Conservation (phyloP, 2,888 invertebrate species). For the Panzeria rudis region DNA sequence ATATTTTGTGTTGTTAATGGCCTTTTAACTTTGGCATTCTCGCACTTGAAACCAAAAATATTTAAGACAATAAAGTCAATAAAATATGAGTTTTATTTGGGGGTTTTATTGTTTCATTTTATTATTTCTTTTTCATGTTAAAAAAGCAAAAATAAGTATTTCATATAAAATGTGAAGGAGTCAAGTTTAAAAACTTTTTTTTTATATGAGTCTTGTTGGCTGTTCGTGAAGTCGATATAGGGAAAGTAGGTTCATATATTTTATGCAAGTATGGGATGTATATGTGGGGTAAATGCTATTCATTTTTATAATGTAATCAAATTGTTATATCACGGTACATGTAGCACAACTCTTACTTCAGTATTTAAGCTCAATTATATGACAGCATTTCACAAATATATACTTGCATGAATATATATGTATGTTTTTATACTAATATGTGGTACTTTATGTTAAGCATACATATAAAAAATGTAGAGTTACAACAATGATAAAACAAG, state of each 20-base stretch:
- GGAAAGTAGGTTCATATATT: background rate
- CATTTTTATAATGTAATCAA: conserved; percentile 52
- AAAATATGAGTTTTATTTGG: conserved; percentile 54
- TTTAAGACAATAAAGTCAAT: conserved; percentile 51
- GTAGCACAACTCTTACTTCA: conserved; percentile 3
- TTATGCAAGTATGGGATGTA: too few relatives aligned
- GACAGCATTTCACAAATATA: background rate
- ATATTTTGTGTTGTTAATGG: conserved; percentile 5
- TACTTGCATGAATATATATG: too few relatives aligned
- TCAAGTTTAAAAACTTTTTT: conserved; percentile 44
- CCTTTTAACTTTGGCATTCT: conserved; percentile 26
- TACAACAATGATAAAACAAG: background rate
- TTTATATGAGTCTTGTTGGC: background rate
- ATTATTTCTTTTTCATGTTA: background rate
- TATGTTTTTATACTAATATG: too few relatives aligned
- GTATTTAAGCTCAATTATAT: conserved; percentile 20
- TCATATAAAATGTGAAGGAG: conserved; percentile 41
- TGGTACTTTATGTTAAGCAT: background rate
- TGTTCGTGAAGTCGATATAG: background rate
- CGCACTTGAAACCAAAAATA: background rate
- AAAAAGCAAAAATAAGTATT: background rate
- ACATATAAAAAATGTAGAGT: background rate
- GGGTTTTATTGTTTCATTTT: conserved; percentile 38
- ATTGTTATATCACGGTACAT: conserved; percentile 26
- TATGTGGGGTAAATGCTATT: background rate